phyloP scores from a whole-genome alignment of 2,888 invertebrate species.

The Galeopsomyia nigrocyanea region DNA sequence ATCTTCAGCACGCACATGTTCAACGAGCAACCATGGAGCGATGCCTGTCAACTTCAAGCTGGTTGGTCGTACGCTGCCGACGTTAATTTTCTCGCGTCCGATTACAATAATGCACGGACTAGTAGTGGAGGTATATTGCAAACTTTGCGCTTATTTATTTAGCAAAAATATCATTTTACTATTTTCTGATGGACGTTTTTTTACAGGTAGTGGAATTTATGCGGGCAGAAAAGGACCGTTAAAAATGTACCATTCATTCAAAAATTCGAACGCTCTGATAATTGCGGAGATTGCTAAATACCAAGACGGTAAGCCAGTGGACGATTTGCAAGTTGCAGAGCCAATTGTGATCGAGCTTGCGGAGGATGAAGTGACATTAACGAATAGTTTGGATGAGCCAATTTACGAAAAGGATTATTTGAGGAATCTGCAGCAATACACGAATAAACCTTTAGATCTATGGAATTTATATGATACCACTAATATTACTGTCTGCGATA shows the following conservation, averaged over 20 bases:
- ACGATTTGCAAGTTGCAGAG: not conserved
- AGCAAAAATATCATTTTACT: no score
- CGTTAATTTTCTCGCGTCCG: slow-evolving; percentile 70
- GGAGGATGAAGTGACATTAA: slow-evolving; percentile 14
- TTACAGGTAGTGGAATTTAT: slow-evolving; percentile 72
- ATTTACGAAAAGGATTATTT: slow-evolving; percentile 16
- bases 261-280: slow-evolving; percentile 66
- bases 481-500: not conserved
- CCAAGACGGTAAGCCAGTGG: not conserved
- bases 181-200: no score
- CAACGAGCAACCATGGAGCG: slow-evolving; percentile 71
- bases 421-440: slow-evolving; percentile 36
- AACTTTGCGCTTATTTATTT: slow-evolving; percentile 60
- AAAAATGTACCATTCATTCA: not conserved
- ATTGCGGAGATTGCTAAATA: slow-evolving; percentile 70
- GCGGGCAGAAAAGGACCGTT: slow-evolving; percentile 51
- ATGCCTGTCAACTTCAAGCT: slow-evolving; percentile 68
- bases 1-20: slow-evolving; percentile 73
- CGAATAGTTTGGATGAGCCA: not conserved
- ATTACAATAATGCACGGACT: slow-evolving; percentile 65
- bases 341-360: slow-evolving; percentile 21
- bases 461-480: slow-evolving; percentile 47
- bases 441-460: slow-evolving; percentile 44
- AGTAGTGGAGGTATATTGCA: slow-evolving; percentile 54
- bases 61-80: slow-evolving; percentile 70